These are phyloP conservation scores for Acanthosepion pharaonis DNA, from an alignment of 2,888 invertebrate species.

Conservation along the genomic window DNA sequence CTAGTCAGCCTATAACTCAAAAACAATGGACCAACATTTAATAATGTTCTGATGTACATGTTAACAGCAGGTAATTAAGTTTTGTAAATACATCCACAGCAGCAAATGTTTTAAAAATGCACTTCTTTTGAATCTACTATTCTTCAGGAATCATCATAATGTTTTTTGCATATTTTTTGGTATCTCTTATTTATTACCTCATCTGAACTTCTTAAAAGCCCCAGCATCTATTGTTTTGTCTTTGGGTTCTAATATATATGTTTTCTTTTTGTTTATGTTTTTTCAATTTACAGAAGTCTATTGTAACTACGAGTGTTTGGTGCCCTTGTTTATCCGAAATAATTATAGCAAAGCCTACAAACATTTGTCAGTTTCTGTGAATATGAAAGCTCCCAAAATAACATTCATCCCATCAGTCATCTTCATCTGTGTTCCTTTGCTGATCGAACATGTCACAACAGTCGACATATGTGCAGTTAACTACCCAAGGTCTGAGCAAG, in stretches of 20 bases:
- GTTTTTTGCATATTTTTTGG: no score
- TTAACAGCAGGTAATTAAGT: no score
- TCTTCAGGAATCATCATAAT: no score
- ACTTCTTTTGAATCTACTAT: no score
- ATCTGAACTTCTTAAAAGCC: not conserved
- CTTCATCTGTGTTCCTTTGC: slow-evolving; percentile 72
- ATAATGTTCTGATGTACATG: no score
- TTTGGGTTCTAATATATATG: no score
- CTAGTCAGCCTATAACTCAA: no score
- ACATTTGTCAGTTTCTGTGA: slow-evolving; percentile 68
- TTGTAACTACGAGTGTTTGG: slow-evolving; percentile 65
- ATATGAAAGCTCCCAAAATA: slow-evolving; percentile 69
- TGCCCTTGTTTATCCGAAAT: slow-evolving; percentile 72
- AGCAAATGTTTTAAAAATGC: no score
- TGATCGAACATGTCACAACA: slow-evolving; percentile 67
- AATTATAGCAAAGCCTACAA: slow-evolving; percentile 71
- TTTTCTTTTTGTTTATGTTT: no score
- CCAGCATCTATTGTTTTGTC: no score
- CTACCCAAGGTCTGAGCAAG: slow-evolving; percentile 63
- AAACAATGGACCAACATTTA: no score
- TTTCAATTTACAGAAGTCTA: slow-evolving; percentile 59
- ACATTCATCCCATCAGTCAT: slow-evolving; percentile 73
- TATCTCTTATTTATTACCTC: not conserved
- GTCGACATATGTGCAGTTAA: slow-evolving; percentile 68
- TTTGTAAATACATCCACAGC: no score